These are phyloP conservation scores for Parauchenoglanis ngamensis DNA, from an alignment of 2,797 vertebrate genomes.

Conservation along the genomic window DNA sequence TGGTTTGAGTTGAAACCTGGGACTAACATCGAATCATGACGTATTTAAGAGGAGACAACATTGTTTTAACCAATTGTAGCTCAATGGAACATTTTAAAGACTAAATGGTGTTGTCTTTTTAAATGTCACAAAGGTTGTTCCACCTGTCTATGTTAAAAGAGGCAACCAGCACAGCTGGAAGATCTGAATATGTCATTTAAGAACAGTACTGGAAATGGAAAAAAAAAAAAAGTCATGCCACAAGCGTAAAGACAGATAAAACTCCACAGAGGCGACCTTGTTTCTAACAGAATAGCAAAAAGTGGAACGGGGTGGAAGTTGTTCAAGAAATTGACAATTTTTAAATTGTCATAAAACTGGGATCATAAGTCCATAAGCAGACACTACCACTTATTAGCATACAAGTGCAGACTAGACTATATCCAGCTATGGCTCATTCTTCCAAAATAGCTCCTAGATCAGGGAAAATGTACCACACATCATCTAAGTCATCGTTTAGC, in stretches of 20 bases:
- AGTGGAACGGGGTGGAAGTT: not conserved
- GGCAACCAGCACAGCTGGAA: constrained; percentile 43
- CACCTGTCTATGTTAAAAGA: constrained; percentile 48
- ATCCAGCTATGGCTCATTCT: constrained; percentile 59
- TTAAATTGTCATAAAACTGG: constrained; percentile 35
- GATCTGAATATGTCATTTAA: constrained; percentile 76
- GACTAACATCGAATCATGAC: not conserved
- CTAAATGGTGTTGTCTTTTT: constrained; percentile 17
- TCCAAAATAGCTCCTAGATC: constrained; percentile 72
- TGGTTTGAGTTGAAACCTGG: constrained; percentile 2
- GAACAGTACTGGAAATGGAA: constrained; percentile 65
- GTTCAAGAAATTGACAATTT: not conserved
- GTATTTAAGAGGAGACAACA: not conserved
- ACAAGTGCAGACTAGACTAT: constrained; percentile 39
- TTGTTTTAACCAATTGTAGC: not conserved
- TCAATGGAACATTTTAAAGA: constrained; percentile 6
- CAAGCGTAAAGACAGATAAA: constrained; percentile 47
- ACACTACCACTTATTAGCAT: not conserved
- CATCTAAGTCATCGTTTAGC: constrained; percentile 58
- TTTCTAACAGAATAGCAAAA: not conserved
- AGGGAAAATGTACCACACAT: constrained; percentile 63
- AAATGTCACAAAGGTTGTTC: constrained; percentile 39
- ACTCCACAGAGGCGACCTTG: constrained; percentile 45
- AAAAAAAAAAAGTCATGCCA: constrained; percentile 58
- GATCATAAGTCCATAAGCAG: not conserved